Evolutionary conservation across 2,113 vertebrate genomes (phyloP), one percentile per base, ranked within the genome.

Genomic region (Burhinus oedicnemus): DNA sequence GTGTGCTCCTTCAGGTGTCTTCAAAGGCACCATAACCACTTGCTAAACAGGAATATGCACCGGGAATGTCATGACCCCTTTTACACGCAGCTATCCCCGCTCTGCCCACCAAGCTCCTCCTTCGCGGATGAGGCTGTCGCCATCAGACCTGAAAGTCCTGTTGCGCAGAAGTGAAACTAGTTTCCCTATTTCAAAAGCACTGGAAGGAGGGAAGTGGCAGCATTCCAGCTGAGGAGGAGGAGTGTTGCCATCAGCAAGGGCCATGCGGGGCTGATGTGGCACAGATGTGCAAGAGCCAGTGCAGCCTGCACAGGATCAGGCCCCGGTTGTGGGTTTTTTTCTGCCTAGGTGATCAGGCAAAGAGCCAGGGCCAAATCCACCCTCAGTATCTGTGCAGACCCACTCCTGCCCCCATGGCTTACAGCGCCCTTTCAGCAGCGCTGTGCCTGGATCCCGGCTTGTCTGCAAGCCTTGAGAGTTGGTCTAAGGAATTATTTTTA

Each of bases 111-210:
- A 23, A 5, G 44, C 60, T 89, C 49, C 26, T 84, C 58, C 78
- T 60, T 4, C 6, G 0, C 1, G 1, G 42, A 30, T 6, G 32
- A 60, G 40, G 17, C 64, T 77, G 42, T 44, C 34, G 1, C 76
- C 71, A 29, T 44, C 71, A 82, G 49, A 95, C 89, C 89, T 57
- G 72, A 89, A 91, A 84, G 74, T 84, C 93, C 83, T 87, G 83
- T 75, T 76, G 64, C 42, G 44, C 49, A n/a, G 72, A 65, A 52
- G 64, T 70, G 55, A 40, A 92, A 80, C 64, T 1, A 78, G 76
- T 81, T 87, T 82, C 52, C 44, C n/a, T 6, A 4, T 60, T 70
- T 40, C 83, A 54, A 81, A 90, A 88, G 17, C 55, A 38, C 0
- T 3, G 5, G 30, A 12, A 83, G 76, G 57, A 86, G 61, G 44